Evolutionary conservation across 1,140 invertebrate species (phyloP).

Genomic region (Microplitis mediator): DNA sequence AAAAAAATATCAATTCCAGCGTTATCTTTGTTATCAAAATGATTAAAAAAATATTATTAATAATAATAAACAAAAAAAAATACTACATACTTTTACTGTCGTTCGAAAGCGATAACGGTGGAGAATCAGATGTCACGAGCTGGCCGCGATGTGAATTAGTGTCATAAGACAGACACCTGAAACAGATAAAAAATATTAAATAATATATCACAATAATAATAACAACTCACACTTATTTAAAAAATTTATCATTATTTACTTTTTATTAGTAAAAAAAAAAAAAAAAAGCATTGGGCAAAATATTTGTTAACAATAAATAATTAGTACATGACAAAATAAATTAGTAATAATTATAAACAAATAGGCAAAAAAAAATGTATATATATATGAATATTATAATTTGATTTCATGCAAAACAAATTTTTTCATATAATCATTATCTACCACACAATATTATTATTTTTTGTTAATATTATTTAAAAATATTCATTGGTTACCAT

Average conservation of each 20-base stretch:
- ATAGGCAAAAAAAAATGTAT: not conserved
- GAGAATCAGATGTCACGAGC: constrained; percentile 65
- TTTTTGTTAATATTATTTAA: not conserved
- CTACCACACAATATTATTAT: constrained; percentile 8
- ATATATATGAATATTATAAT: not conserved
- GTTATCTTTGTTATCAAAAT: not conserved
- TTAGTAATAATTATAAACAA: not conserved
- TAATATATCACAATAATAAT: not conserved
- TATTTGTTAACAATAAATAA: not conserved
- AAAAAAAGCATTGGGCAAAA: not conserved
- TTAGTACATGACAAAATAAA: not conserved
- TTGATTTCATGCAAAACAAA: constrained; percentile 19
- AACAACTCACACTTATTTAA: no score
- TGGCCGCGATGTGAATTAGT: constrained; percentile 65
- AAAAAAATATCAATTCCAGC: not conserved
- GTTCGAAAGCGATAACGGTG: constrained; percentile 64
- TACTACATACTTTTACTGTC: constrained; percentile 61
- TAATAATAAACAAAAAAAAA: not conserved
- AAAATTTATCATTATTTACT: no score
- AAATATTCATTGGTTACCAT: constrained; percentile 64
- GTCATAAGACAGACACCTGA: constrained; percentile 81
- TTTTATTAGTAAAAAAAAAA: no score
- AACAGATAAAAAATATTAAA: constrained; percentile 39
- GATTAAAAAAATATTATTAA: not conserved
- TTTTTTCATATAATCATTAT: constrained; percentile 11